phyloP scores from a whole-genome alignment of 1,140 invertebrate genomes.

The Diprion similis region DNA sequence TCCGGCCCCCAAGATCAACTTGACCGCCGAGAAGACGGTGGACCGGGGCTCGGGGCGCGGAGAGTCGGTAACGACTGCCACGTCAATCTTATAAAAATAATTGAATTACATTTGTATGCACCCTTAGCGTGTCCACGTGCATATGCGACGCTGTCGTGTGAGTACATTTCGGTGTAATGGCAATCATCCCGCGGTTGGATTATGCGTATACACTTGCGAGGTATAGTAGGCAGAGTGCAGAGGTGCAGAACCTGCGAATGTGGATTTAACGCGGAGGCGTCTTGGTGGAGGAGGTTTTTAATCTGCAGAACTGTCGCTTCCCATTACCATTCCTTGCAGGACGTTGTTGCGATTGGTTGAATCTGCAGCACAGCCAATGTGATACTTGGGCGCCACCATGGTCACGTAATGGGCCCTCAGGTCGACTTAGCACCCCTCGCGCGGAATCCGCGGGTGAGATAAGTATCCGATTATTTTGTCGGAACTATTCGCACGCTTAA shows the following conservation, averaged over 20 bases:
- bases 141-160: not conserved
- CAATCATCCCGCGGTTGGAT: conserved; percentile 5
- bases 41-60: not conserved
- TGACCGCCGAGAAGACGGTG: not conserved
- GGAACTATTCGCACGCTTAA: too few relatives aligned
- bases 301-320: not conserved
- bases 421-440: too few relatives aligned
- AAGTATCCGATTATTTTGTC: too few relatives aligned
- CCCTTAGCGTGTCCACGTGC: not conserved
- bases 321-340: not conserved
- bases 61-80: conserved; percentile 8
- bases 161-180: conserved; percentile 12
- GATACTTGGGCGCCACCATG: too few relatives aligned
- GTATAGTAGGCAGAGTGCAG: not conserved
- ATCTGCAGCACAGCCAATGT: too few relatives aligned
- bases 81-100: conserved; percentile 17
- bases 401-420: too few relatives aligned
- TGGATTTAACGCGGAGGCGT: too few relatives aligned
- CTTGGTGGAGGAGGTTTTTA: not conserved
- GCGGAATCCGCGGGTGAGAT: too few relatives aligned
- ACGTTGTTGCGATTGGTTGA: too few relatives aligned
- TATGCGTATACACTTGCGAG: not conserved
- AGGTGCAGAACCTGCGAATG: too few relatives aligned
- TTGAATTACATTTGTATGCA: conserved; percentile 13
- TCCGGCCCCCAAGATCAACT: not conserved